Base-by-base conservation (phyloP, 1,140 invertebrate genomes). In the Halictus rubicundus region DNA sequence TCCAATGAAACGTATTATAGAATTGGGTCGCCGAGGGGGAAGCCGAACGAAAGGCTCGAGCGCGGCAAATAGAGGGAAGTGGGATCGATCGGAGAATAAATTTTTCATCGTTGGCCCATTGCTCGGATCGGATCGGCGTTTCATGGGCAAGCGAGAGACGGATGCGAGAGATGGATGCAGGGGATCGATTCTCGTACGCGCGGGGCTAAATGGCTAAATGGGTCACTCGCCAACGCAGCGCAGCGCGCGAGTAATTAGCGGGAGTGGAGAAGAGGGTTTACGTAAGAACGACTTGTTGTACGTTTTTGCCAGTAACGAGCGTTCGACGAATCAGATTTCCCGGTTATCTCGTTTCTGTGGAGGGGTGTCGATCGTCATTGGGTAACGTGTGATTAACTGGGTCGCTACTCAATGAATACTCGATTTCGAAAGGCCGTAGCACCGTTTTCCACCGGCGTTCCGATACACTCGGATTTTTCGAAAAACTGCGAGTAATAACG, bases 361-460 rank as follows among this genome's bases (percentile, higher is more conserved):
- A 68, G 46, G 68, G 64, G 74, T 76, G 74, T 76, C 64, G 74
- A 68, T 77, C 69, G 25, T 59, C 65, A 57, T 8, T 37, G 14
- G 52, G 14, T 49, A 60, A 49, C 54, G 5, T 8, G 54, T 42
- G 54, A 61, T 60, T 60, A 76, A 69, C 39, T 69, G 39, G 74
- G 64, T 75, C 73, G 61, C 10, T 39, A 4, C 10, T 46, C 42
- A 12, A 46, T 46, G 23, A 25, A 5, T 0, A 8, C 21, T 52
- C 6, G 8, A 42, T 46, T 76, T 54, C 37, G 8, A 42, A 37
- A 12, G 27, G 12, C 23, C 27, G 27, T 32, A 4, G 37, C 14
- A 19, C 21, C 21, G 8, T 42, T 42, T 14, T 10, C 32, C 32
- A 32, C 32, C 42, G 10, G 42, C 10, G 42, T 46, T 46, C 10